Evolutionary conservation across 2,113 vertebrate species (phyloP).

Genomic region (Vireo altiloquus): DNA sequence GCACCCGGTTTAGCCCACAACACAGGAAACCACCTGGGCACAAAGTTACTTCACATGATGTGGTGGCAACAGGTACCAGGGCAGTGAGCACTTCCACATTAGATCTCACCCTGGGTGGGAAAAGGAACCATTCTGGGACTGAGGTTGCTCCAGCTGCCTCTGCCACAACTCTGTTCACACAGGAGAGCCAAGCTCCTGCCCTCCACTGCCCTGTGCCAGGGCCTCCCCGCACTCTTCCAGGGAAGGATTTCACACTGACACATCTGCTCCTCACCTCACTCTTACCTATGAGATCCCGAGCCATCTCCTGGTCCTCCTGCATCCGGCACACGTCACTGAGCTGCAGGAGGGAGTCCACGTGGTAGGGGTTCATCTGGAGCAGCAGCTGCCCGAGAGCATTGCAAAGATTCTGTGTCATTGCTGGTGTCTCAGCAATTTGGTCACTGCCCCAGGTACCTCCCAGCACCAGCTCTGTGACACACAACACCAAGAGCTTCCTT

Average conservation of each 20-base stretch:
- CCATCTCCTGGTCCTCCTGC: conserved; percentile 97
- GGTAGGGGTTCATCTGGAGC: conserved; percentile 90
- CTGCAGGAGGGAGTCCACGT: conserved; percentile 94
- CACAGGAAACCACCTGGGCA: background rate
- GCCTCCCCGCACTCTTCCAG: background rate
- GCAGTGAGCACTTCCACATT: background rate
- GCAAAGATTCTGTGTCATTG: background rate
- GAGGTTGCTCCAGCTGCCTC: background rate
- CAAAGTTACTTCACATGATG: background rate
- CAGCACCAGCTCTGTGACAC: background rate
- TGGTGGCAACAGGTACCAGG: background rate
- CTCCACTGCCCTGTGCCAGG: background rate
- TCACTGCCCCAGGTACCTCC: background rate
- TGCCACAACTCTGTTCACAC: background rate
- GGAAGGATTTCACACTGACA: background rate
- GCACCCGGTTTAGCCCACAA: background rate
- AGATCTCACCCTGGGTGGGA: no score
- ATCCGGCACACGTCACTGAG: conserved; percentile 94
- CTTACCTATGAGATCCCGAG: conserved; percentile 93
- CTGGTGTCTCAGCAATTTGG: accelerated
- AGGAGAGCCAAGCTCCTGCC: background rate
- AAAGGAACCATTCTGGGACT: background rate
- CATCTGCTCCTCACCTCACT: background rate
- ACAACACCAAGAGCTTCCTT: background rate
- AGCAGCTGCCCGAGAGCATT: conserved; percentile 73